Evolutionary conservation across 1,140 invertebrate genomes (phyloP), one percentile per base, ranked within the genome.

Genomic region (Achroia grisella): DNA sequence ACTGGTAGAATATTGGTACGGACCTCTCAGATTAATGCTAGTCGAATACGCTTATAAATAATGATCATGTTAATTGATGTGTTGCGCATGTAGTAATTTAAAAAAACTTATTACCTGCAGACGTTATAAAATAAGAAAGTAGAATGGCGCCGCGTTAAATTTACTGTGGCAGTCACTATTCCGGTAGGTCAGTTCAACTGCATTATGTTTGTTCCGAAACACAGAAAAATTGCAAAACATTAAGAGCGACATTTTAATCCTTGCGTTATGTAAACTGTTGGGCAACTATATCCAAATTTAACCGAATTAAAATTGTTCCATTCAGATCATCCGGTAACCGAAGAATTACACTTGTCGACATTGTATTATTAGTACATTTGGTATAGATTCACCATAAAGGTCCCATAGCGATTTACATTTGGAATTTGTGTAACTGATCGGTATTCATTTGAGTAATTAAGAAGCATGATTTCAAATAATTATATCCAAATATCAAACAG

Each of bases 271-370:
- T 75, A 82, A 80, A 34, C 8, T 29, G 55, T 80, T 82, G 69
- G 62, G 68, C 66, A 82, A 82, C 31, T 71, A 69, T 71, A 60
- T 66, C 67, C 70, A 72, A 76, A 74, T 71, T 59, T 71, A 75
- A 61, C 61, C 67, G 64, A 62, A 68, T 63, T 68, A 64, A 70
- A 67, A 23, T 6, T 58, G 51, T 62, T 61, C 59, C 54, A 51
- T 48, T 64, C 53, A 9, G 57, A 48, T 48, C 62, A 71, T 75
- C 59, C 73, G 64, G 69, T 52, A 55, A 23, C 60, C 39, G 48
- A 63, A 56, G 54, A 64, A 69, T 62, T 76, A 64, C 50, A 62
- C 28, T 29, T 31, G 13, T 69, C 15, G 45, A 44, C 32, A 35
- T 76, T 76, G 51, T 65, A 58, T 64, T 75, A 77, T n/a, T n/a